phyloP scores from a whole-genome alignment of 2,888 invertebrate genomes.

The Macrostomum cliftonense region DNA sequence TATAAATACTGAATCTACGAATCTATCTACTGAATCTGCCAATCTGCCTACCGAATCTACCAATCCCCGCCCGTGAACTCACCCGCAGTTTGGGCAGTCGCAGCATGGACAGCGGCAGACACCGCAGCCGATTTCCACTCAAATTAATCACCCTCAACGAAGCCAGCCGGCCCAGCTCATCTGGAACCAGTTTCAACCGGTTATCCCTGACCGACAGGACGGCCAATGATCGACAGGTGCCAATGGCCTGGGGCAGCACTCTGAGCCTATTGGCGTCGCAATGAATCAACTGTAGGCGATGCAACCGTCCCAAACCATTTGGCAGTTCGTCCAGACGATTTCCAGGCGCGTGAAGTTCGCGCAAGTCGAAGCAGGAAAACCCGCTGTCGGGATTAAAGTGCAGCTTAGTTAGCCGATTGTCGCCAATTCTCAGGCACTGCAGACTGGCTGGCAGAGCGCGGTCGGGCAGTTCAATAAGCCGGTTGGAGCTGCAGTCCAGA shows the following conservation, averaged over 20 bases:
- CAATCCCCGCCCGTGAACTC: too few relatives aligned
- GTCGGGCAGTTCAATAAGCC: conserved; percentile 44
- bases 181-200: conserved; percentile 58
- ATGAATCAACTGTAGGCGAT: conserved; percentile 66
- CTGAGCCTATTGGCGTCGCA: conserved; percentile 60
- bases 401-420: conserved; percentile 52
- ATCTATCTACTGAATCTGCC: too few relatives aligned
- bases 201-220: conserved; percentile 66
- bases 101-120: conserved; percentile 66
- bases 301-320: conserved; percentile 61
- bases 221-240: conserved; percentile 63
- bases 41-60: too few relatives aligned
- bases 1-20: too few relatives aligned
- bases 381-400: conserved; percentile 66
- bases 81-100: conserved; percentile 45
- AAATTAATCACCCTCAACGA: conserved; percentile 66
- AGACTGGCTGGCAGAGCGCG: conserved; percentile 51
- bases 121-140: conserved; percentile 61
- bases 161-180: conserved; percentile 68
- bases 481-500: conserved; percentile 49
- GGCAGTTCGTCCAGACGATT: conserved; percentile 65
- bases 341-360: conserved; percentile 45
- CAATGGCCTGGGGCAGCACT: conserved; percentile 45
- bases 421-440: conserved; percentile 65
- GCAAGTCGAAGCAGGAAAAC: conserved; percentile 48